Conservation (phyloP, 2,113 vertebrate genomes). For the Brevimyrus niger region DNA sequence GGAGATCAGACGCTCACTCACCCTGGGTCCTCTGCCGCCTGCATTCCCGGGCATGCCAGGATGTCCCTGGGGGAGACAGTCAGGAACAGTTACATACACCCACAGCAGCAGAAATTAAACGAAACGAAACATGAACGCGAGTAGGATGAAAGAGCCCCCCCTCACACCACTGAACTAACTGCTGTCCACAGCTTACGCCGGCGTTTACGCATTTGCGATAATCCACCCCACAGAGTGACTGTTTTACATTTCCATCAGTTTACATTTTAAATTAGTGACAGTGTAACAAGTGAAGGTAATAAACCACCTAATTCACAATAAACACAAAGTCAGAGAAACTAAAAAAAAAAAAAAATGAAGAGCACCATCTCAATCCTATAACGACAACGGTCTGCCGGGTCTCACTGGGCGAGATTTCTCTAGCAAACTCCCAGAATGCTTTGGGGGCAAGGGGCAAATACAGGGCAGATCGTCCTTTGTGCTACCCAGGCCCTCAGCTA, state of each 20-base stretch:
- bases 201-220: not conserved
- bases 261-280: not conserved
- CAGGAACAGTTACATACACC: not conserved
- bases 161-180: not conserved
- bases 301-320: not conserved
- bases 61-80: conserved; percentile 56
- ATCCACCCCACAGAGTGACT: not conserved
- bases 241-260: not conserved
- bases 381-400: not conserved
- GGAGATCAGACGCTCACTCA: conserved; percentile 45
- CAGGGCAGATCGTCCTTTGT: not conserved
- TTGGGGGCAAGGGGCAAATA: not conserved
- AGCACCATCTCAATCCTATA: not conserved
- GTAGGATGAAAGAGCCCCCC: not conserved
- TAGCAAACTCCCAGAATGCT: not conserved
- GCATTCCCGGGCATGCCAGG: conserved; percentile 52
- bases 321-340: not conserved
- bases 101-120: not conserved
- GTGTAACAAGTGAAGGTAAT: not conserved
- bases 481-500: not conserved
- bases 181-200: not conserved
- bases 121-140: not conserved
- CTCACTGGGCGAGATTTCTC: not conserved
- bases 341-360: not conserved
- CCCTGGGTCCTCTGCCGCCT: conserved; percentile 57